Conservation (phyloP, 2,113 vertebrate species). For the Sinocyclocheilus maitianheensis region DNA sequence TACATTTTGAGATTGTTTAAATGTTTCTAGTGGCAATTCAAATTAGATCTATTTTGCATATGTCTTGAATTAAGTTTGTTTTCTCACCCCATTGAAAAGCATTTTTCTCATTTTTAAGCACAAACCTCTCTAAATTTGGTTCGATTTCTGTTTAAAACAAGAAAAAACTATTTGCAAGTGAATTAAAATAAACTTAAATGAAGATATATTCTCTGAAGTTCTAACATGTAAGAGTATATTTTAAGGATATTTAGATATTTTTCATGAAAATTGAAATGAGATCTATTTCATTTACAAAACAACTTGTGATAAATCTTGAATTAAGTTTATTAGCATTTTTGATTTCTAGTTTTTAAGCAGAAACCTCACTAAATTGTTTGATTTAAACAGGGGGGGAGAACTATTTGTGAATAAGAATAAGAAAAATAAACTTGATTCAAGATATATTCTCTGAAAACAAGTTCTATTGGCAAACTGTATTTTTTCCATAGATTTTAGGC, state of each 20-base stretch:
- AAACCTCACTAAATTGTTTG: too few relatives aligned
- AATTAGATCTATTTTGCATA: not conserved
- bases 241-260: too few relatives aligned
- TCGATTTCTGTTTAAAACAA: not conserved
- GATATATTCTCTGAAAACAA: too few relatives aligned
- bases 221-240: not conserved
- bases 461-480: too few relatives aligned
- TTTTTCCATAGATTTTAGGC: not conserved
- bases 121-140: not conserved
- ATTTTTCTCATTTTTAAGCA: not conserved
- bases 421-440: too few relatives aligned
- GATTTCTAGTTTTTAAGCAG: too few relatives aligned
- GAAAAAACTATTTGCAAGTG: not conserved
- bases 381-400: too few relatives aligned
- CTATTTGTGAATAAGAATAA: too few relatives aligned
- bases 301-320: not conserved
- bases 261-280: not conserved
- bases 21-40: not conserved
- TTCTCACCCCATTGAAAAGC: not conserved
- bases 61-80: not conserved
- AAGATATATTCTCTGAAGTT: not conserved
- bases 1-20: not conserved
- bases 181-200: not conserved
- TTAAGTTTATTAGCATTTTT: not conserved
- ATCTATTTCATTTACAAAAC: not conserved